These are phyloP conservation scores for Phrixothrix hirtus DNA, from an alignment of 2,888 invertebrate genomes.

Conservation along the genomic window DNA sequence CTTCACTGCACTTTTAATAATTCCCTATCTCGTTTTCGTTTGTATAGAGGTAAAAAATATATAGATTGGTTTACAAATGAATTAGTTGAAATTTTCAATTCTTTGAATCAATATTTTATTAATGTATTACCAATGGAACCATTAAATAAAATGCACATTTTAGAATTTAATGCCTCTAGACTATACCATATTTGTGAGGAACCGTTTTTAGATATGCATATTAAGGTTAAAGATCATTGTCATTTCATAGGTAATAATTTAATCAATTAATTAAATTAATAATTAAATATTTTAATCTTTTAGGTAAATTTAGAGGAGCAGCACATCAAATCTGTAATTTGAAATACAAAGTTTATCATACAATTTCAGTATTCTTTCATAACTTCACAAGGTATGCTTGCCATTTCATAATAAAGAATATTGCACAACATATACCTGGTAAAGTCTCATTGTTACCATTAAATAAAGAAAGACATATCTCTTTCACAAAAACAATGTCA, in stretches of 20 bases:
- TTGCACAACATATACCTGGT: slow-evolving; percentile 18
- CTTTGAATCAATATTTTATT: no score
- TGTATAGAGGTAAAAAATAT: slow-evolving; percentile 1
- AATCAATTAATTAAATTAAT: no score
- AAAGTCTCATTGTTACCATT: neutral
- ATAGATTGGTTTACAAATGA: neutral
- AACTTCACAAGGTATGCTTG: slow-evolving; percentile 36
- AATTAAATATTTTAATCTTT: no score
- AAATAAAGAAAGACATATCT: slow-evolving; percentile 2
- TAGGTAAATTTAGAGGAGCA: no score
- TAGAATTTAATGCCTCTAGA: neutral
- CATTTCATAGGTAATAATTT: slow-evolving; percentile 37
- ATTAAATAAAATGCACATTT: neutral
- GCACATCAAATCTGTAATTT: slow-evolving; percentile 39
- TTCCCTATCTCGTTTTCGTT: neutral
- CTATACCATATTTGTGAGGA: neutral
- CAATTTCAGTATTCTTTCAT: slow-evolving; percentile 41
- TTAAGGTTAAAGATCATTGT: slow-evolving; percentile 36
- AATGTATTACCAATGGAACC: neutral
- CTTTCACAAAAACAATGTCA: slow-evolving; percentile 1
- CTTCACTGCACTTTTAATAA: slow-evolving; percentile 13
- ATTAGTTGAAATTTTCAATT: neutral
- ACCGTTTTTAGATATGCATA: no score
- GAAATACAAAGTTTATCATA: slow-evolving; percentile 31
- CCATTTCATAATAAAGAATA: slow-evolving; percentile 35